Base-by-base conservation (phyloP, 2,797 vertebrate genomes). In the Prunella strophiata region DNA sequence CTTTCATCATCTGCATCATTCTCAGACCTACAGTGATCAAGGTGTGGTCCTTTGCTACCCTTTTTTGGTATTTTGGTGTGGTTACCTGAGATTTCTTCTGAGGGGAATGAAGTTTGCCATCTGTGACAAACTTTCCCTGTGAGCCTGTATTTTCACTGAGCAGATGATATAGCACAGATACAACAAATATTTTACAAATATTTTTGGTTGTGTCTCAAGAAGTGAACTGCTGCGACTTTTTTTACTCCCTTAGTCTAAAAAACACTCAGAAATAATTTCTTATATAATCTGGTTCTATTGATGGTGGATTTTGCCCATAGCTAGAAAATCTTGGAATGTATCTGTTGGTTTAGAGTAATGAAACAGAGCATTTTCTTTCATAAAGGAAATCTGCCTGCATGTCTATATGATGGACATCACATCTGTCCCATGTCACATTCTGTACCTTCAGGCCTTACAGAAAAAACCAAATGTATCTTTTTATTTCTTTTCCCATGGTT, bases 1-100 rank as follows among this genome's bases (percentile, higher is more conserved):
- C 27, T 36, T 80, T 27, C 42, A 11, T 43, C 51, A 67, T 45
- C 85, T 88, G 36, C 57, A 30, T 43, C 4, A 1, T 63, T 90
- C 58, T 59, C 75, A 71, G 25, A 71, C 51, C 54, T 71, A 16
- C 93, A 80, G 1, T 38, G 32, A n/a, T 26, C 63, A n/a, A 88
- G 21, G 32, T 7, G 3, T 73, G 95, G 45, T 55, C 40, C 75
- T 96, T 97, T 93, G 67, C 45, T 79, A 6, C 40, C 76, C 9
- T 3, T 0, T 30, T 86, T 94, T 80, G 16, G 30, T 19, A 8
- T 36, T 74, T 86, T 58, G n/a, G 19, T n/a, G 8, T 42, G 40
- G 42, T 68, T 54, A 30, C 8, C 47, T 58, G 52, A 32, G 65
- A 30, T 74, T 63, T 85, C 29, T 52, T 71, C 65, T 12, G 11